Conservation (phyloP, 2,113 vertebrate genomes). For the Oreotrochilus melanogaster region DNA sequence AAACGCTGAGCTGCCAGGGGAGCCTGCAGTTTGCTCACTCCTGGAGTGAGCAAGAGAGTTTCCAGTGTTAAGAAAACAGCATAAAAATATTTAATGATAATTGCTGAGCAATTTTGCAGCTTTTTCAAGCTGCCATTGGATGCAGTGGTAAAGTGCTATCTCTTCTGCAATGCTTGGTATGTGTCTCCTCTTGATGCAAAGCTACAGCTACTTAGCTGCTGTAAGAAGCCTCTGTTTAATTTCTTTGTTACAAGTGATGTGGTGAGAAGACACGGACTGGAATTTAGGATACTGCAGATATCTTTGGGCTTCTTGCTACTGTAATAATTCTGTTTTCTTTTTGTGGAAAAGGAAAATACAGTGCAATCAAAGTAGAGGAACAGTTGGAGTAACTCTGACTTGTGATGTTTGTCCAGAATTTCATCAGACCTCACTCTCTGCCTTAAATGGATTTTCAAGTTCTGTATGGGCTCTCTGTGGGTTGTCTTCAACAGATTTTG, state of each 20-base stretch:
- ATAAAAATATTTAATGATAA: background rate
- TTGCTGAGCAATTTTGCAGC: background rate
- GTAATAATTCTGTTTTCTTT: background rate
- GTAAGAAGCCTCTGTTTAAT: background rate
- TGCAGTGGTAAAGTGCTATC: background rate
- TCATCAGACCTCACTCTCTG: background rate
- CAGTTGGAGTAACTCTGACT: background rate
- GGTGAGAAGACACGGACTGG: background rate
- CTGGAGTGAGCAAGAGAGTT: background rate
- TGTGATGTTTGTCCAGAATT: background rate
- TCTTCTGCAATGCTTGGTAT: background rate
- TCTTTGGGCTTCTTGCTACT: background rate
- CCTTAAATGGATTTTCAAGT: background rate
- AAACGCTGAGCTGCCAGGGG: background rate
- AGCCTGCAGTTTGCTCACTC: background rate
- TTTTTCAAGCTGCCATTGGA: background rate
- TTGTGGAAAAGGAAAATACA: background rate
- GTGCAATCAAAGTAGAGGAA: background rate
- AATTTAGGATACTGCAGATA: background rate
- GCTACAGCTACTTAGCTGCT: background rate
- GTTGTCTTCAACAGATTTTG: background rate
- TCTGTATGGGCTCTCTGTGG: background rate
- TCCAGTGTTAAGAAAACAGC: rapidly evolving
- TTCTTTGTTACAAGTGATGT: background rate
- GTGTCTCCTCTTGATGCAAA: background rate